phyloP scores from a whole-genome alignment of 2,113 vertebrate species.

The Thalassoma bifasciatum region DNA sequence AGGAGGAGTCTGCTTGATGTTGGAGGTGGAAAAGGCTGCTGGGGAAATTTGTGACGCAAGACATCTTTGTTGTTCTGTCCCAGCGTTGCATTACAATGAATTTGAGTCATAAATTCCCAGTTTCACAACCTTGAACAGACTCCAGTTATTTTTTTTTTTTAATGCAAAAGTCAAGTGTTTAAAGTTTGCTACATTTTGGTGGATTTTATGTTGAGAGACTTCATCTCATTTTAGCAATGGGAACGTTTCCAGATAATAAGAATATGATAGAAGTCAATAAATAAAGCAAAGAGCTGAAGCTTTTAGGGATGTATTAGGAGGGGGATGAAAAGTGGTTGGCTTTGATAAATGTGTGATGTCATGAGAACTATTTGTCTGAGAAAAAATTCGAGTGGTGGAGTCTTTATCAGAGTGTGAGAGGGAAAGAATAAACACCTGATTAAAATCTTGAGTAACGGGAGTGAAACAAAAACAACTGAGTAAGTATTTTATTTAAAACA shows the following conservation, averaged over 20 bases:
- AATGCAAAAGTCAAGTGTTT: too few species aligned
- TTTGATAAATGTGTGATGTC: slow-evolving; percentile 63
- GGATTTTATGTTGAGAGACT: background rate
- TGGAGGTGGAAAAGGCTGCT: slow-evolving; percentile 2
- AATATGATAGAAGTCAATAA: background rate
- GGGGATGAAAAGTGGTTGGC: slow-evolving; percentile 38
- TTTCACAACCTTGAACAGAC: background rate
- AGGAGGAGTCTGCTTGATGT: slow-evolving; percentile 49
- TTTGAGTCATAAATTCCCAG: background rate
- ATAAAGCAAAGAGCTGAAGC: slow-evolving; percentile 40
- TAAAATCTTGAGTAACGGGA: too few species aligned
- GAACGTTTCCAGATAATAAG: background rate
- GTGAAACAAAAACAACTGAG: too few species aligned
- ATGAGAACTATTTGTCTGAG: slow-evolving; percentile 46
- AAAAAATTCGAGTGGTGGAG: slow-evolving; percentile 47
- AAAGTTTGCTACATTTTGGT: background rate
- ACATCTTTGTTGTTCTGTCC: background rate
- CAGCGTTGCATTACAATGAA: background rate
- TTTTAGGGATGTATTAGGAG: slow-evolving; percentile 37
- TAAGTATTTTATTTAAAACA: too few species aligned
- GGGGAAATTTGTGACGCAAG: background rate
- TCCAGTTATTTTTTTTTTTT: too few species aligned
- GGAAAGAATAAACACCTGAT: too few species aligned
- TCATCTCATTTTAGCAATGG: background rate
- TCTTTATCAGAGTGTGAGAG: slow-evolving; percentile 48